phyloP scores from a whole-genome alignment of 1,140 invertebrate genomes.

The Centruroides vittatus region DNA sequence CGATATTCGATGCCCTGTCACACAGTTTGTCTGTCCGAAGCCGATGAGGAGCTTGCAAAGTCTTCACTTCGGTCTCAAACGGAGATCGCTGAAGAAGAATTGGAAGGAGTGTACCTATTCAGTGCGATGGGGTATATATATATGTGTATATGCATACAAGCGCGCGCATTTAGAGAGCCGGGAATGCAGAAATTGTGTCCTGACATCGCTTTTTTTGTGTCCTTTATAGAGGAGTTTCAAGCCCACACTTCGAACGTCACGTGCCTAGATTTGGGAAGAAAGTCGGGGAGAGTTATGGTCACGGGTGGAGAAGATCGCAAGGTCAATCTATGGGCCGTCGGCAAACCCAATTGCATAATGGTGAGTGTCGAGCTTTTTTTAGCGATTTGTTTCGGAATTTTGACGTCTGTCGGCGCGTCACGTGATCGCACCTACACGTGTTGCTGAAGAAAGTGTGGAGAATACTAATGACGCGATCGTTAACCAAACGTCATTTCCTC shows the following conservation, averaged over 20 bases:
- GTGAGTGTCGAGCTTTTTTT: slow-evolving; percentile 35
- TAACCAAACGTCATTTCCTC: no score
- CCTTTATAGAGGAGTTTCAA: slow-evolving; percentile 46
- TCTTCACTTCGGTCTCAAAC: no score
- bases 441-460: no score
- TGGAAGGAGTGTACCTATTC: slow-evolving; percentile 8
- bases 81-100: background rate
- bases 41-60: no score
- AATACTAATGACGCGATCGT: background rate
- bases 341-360: slow-evolving; percentile 90
- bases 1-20: no score
- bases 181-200: background rate
- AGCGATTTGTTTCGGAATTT: no score
- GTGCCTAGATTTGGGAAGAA: slow-evolving; percentile 75
- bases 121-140: slow-evolving; percentile 5
- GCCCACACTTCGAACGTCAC: slow-evolving; percentile 80
- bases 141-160: background rate
- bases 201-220: background rate
- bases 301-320: slow-evolving; percentile 95
- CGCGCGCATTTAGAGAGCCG: no score
- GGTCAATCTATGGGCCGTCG: slow-evolving; percentile 94
- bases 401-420: no score
- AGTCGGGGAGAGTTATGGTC: slow-evolving; percentile 80
- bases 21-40: no score
- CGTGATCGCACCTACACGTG: no score